Conservation (phyloP, 2,888 invertebrate genomes). For the Graphium colonna region DNA sequence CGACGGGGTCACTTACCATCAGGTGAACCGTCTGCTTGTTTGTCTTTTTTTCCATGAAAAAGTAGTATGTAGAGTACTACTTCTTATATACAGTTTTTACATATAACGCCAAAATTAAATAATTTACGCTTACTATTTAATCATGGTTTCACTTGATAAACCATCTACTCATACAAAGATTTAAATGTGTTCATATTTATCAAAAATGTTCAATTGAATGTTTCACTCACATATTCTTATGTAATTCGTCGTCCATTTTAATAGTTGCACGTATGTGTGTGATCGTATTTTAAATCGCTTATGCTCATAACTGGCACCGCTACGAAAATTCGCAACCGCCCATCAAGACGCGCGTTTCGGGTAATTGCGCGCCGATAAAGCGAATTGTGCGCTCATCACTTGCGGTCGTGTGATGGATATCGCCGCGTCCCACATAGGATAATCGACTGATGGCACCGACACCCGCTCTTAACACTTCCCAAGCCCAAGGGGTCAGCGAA, state of each 20-base stretch:
- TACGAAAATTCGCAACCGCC: constrained; percentile 55
- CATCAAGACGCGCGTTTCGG: constrained; percentile 70
- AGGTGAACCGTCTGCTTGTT: too few species aligned
- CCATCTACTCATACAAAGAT: neutral
- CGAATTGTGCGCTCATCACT: constrained; percentile 75
- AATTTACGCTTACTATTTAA: too few species aligned
- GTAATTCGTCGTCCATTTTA: neutral
- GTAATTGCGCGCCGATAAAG: constrained; percentile 77
- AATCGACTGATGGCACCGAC: constrained; percentile 22
- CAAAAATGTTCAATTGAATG: neutral
- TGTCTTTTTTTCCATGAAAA: too few species aligned
- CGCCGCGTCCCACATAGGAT: constrained; percentile 51
- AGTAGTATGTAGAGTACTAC: too few species aligned
- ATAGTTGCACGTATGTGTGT: neutral
- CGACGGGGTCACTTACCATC: too few species aligned
- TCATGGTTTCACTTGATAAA: neutral
- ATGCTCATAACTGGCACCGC: neutral
- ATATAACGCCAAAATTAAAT: too few species aligned
- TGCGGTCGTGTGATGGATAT: constrained; percentile 62
- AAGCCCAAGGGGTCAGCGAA: neutral
- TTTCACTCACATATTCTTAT: neutral
- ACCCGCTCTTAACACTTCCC: constrained; percentile 20
- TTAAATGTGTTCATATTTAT: neutral
- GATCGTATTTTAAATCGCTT: neutral
- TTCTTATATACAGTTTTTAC: too few species aligned